Conservation (phyloP, 1,140 invertebrate species). For the Acyrthosiphon pisum region DNA sequence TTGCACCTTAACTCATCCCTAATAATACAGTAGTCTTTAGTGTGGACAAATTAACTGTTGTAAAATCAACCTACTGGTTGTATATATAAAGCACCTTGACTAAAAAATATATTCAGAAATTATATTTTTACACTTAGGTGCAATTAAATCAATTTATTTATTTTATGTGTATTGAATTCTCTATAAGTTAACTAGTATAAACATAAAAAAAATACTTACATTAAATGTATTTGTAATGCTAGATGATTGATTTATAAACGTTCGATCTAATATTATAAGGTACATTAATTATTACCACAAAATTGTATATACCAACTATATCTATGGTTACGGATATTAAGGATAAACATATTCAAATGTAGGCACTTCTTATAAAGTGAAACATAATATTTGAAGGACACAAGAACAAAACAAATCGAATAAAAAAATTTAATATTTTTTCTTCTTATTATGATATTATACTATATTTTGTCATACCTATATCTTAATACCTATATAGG, state of each 20-base stretch:
- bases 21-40: neutral
- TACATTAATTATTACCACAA: neutral
- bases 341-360: neutral
- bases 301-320: neutral
- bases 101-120: neutral
- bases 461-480: neutral
- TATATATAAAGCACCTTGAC: neutral
- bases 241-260: neutral
- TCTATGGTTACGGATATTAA: neutral
- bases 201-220: neutral
- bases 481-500: too few species aligned
- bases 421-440: neutral
- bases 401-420: neutral
- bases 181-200: neutral
- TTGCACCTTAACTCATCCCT: neutral
- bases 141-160: neutral
- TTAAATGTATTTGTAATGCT: neutral
- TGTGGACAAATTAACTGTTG: neutral
- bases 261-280: neutral
- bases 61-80: neutral
- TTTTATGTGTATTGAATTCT: neutral
- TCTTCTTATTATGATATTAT: neutral
- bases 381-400: conserved; percentile 7
- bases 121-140: neutral
- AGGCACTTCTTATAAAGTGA: neutral